Percentiles rank a stretch among this genome's conserved stretches.
Conservation (phyloP, 2,797 vertebrate species). For the Sebastes ruberrimus region DNA sequence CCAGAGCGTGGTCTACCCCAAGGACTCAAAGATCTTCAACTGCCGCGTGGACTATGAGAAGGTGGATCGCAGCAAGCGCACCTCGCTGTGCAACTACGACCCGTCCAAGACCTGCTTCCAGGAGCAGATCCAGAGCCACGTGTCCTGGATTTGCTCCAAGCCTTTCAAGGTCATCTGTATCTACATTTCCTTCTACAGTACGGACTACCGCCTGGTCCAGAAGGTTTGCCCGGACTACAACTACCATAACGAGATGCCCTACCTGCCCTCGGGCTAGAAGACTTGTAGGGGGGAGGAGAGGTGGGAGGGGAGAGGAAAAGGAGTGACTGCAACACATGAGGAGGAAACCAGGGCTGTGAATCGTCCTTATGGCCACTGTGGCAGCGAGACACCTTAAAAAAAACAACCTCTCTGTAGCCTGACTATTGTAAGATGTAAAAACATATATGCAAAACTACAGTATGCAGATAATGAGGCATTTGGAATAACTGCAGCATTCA, state of each 20-base stretch:
- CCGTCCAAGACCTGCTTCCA: conserved; percentile 96
- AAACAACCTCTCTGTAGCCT: conserved; percentile 66
- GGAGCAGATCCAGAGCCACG: conserved; percentile 94
- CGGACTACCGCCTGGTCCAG: conserved; percentile 96
- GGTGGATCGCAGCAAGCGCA: conserved; percentile 93
- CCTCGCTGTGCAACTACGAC: conserved; percentile 94
- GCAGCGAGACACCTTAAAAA: conserved; percentile 54
- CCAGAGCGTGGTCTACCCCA: conserved; percentile 96
- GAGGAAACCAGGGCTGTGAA: conserved; percentile 51
- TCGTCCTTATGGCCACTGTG: conserved; percentile 26
- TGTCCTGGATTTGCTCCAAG: conserved; percentile 97
- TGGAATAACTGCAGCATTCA: conserved; percentile 45
- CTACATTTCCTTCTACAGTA: conserved; percentile 98
- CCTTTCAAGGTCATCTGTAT: conserved; percentile 97
- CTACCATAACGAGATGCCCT: conserved; percentile 93
- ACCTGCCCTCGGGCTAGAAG: conserved; percentile 92
- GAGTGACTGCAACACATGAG: conserved; percentile 42
- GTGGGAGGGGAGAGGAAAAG: conserved; percentile 41
- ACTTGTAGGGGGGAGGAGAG: conserved; percentile 31
- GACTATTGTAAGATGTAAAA: conserved; percentile 79
- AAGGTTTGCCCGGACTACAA: conserved; percentile 98
- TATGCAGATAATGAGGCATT: conserved; percentile 77
- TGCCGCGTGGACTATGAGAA: conserved; percentile 97
- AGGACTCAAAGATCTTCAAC: conserved; percentile 99
- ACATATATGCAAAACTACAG: conserved; percentile 83